Evolutionary conservation across 2,113 vertebrate genomes (phyloP), one percentile per base, ranked within the genome.

Genomic region (Rallus limicola): DNA sequence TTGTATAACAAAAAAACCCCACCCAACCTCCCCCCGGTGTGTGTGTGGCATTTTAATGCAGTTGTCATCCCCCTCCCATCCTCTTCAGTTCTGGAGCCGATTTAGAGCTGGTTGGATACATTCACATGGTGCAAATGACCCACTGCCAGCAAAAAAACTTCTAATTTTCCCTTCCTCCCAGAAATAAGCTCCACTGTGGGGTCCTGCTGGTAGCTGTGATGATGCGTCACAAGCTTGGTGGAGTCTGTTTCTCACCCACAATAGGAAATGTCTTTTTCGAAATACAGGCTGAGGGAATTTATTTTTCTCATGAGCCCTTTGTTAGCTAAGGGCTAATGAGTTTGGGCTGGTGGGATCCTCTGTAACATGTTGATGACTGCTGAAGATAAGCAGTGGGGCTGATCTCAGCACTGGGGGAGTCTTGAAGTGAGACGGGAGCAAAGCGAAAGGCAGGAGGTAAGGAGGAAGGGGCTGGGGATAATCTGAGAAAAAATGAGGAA

Each of bases 261-360:
- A 62, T 25, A 84, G 84, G 44, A 92, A 97, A 93, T 87, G 83
- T 82, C 69, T 92, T 65, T 94, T 86, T 80, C 79, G 88, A 87
- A 94, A 85, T 55, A 75, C 76, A 75, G 40, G 58, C 80, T 89
- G 62, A 90, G 79, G 85, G 77, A 86, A 89, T 69, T 38, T 34
- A 21, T 92, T 86, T 86, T 90, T 90, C 91, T 94, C 65, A 44
- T 64, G 93, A 96, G 63, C 62, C 89, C 44, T 93, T 92, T 63
- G 55, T 95, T 93, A 96, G 56, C 52, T 65, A 62, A 92, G 69
- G 82, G 85, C 64, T 92, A 55, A 76, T 89, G 92, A 92, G 72
- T 78, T 88, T 93, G 77, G 60, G 85, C 63, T 95, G 76, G 59
- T 93, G 86, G 60, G 59, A 90, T 88, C 72, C 59, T 91, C 94